Percentiles rank a stretch among this genome's conserved stretches.
Evolutionary conservation across 2,797 vertebrate genomes (phyloP).

Genomic region (Sciurus vulgaris): DNA sequence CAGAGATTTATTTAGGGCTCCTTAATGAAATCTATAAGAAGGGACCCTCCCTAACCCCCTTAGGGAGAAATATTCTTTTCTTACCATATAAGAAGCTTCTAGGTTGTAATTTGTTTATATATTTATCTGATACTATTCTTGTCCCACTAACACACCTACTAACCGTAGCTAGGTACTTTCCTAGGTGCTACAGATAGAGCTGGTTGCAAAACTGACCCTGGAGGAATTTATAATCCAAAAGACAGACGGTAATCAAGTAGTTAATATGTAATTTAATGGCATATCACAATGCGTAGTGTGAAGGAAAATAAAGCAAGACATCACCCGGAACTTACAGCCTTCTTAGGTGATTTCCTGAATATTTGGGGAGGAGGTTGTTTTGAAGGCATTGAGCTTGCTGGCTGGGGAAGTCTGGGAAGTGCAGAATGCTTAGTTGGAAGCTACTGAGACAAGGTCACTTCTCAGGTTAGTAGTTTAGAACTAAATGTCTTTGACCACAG

Average conservation of each 20-base stretch:
- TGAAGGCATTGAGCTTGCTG: slow-evolving; percentile 17
- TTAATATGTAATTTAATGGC: slow-evolving; percentile 62
- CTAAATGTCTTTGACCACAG: slow-evolving; percentile 19
- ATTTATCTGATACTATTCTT: slow-evolving; percentile 42
- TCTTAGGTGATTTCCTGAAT: slow-evolving; percentile 10
- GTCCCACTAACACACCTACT: slow-evolving; percentile 13
- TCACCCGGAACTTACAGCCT: background rate
- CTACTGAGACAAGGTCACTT: background rate
- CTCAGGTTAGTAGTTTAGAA: background rate
- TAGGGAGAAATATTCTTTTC: slow-evolving; percentile 34
- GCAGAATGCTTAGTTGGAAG: slow-evolving; percentile 28
- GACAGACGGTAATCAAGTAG: slow-evolving; percentile 46
- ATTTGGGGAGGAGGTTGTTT: background rate
- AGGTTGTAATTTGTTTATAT: background rate
- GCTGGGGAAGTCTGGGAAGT: background rate
- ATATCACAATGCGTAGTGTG: background rate
- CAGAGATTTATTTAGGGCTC: slow-evolving; percentile 37
- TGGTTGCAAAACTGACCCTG: slow-evolving; percentile 39
- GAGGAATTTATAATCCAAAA: slow-evolving; percentile 49
- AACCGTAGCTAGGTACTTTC: slow-evolving; percentile 19
- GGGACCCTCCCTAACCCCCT: background rate
- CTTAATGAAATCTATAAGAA: slow-evolving; percentile 39
- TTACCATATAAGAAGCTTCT: slow-evolving; percentile 41
- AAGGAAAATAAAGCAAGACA: slow-evolving; percentile 46
- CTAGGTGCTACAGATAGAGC: slow-evolving; percentile 5